phyloP scores from a whole-genome alignment of 2,797 vertebrate species.

The Pampus argenteus region DNA sequence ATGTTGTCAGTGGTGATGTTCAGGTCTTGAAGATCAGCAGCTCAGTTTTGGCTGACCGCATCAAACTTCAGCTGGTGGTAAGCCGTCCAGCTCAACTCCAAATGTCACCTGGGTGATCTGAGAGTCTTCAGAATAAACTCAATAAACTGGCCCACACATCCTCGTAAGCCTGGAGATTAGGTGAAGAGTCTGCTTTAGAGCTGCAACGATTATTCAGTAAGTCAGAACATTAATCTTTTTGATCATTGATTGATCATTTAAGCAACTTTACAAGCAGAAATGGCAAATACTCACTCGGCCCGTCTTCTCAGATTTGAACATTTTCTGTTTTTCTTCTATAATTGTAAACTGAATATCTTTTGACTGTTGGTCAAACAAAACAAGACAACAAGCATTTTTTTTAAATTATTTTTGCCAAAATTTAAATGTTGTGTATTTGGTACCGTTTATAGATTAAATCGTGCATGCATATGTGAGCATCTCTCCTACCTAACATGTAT shows the following conservation, averaged over 20 bases:
- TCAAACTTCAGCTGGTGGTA: slow-evolving; percentile 26
- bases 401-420: too few relatives aligned
- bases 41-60: slow-evolving; percentile 35
- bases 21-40: slow-evolving; percentile 32
- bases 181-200: neutral
- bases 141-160: neutral
- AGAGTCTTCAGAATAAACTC: slow-evolving; percentile 19
- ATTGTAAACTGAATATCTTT: too few relatives aligned
- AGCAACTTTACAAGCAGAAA: neutral
- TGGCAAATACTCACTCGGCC: too few relatives aligned
- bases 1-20: slow-evolving; percentile 50
- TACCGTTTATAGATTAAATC: neutral
- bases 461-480: neutral
- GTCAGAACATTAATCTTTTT: neutral
- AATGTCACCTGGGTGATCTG: slow-evolving; percentile 38
- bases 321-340: too few relatives aligned
- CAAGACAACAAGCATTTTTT: too few relatives aligned
- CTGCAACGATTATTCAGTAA: neutral
- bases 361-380: too few relatives aligned
- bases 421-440: neutral
- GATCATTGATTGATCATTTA: neutral
- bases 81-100: slow-evolving; percentile 28
- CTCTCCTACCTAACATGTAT: neutral
- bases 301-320: too few relatives aligned
- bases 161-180: neutral